A percentile compares a stretch with the other conserved stretches of the same genome.
Evolutionary conservation across 2,797 vertebrate species (phyloP).

Genomic region (Mergus octosetaceus): DNA sequence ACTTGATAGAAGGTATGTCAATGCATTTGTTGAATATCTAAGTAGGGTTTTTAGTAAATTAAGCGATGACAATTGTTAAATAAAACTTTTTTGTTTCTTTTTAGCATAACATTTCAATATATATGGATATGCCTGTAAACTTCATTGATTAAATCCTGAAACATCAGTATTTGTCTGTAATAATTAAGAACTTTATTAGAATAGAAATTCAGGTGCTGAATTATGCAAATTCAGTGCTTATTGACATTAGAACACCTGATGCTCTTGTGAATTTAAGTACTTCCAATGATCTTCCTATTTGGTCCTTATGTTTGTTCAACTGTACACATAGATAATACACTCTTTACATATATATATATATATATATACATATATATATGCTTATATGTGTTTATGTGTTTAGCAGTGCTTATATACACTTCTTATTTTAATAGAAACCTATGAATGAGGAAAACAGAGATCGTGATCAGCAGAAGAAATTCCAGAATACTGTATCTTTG

Average conservation of each 20-base stretch:
- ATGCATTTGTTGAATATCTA: not conserved
- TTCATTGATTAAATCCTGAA: not conserved
- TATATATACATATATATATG: not conserved
- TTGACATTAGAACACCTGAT: not conserved
- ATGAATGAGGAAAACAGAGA: slow-evolving; percentile 35
- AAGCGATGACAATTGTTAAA: not conserved
- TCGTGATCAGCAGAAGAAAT: slow-evolving; percentile 13
- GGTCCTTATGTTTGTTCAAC: not conserved
- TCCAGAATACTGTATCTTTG: not conserved
- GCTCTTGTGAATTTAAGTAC: not conserved
- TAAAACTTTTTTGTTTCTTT: not conserved
- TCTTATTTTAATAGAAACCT: slow-evolving; percentile 54
- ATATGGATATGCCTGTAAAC: not conserved
- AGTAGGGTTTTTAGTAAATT: not conserved
- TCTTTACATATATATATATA: not conserved
- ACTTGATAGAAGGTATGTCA: not conserved
- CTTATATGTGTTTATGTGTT: not conserved
- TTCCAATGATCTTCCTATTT: not conserved
- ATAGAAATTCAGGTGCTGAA: not conserved
- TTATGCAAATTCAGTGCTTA: not conserved
- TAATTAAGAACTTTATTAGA: not conserved
- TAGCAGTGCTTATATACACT: not conserved
- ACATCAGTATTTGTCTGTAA: not conserved
- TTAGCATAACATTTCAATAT: not conserved
- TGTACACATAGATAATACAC: not conserved